A percentile compares a stretch with the other conserved stretches of the same genome.
Conservation (phyloP, 2,113 vertebrate genomes). For the Hiodon tergisus region DNA sequence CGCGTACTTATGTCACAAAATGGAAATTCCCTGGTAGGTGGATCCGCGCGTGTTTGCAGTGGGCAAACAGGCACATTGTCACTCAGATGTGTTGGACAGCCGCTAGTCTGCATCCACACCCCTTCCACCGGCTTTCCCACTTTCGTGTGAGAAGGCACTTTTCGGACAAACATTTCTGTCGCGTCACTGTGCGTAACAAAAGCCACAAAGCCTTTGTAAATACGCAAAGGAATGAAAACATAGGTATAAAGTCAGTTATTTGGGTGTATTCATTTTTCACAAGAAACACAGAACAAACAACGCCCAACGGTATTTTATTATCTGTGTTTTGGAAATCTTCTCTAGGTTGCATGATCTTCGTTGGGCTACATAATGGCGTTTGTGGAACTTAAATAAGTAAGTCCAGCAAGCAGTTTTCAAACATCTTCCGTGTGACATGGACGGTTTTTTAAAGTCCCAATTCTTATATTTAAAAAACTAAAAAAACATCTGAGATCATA, state of each 20-base stretch:
- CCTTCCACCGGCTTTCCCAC: not conserved
- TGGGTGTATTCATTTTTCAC: not conserved
- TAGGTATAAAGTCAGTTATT: not conserved
- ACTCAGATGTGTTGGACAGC: not conserved
- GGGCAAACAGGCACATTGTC: not conserved
- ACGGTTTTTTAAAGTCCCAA: no score
- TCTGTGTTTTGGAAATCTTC: not conserved
- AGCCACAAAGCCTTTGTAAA: not conserved
- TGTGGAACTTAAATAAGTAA: no score
- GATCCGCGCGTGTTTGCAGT: slow-evolving; percentile 4
- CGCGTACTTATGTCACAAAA: not conserved
- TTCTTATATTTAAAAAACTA: no score
- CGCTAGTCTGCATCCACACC: not conserved
- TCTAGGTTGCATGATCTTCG: not conserved
- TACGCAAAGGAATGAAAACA: not conserved
- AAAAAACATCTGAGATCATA: no score
- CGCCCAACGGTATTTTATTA: not conserved
- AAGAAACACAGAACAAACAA: not conserved
- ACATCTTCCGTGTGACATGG: no score
- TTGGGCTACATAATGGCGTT: not conserved
- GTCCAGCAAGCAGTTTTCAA: no score
- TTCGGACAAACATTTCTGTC: not conserved
- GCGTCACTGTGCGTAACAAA: not conserved
- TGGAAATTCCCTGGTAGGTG: not conserved
- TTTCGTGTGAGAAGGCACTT: not conserved